Percentiles rank a stretch among this genome's conserved stretches.
phyloP scores from a whole-genome alignment of 2,797 vertebrate genomes.

The Parotocinclus haroldoi region DNA sequence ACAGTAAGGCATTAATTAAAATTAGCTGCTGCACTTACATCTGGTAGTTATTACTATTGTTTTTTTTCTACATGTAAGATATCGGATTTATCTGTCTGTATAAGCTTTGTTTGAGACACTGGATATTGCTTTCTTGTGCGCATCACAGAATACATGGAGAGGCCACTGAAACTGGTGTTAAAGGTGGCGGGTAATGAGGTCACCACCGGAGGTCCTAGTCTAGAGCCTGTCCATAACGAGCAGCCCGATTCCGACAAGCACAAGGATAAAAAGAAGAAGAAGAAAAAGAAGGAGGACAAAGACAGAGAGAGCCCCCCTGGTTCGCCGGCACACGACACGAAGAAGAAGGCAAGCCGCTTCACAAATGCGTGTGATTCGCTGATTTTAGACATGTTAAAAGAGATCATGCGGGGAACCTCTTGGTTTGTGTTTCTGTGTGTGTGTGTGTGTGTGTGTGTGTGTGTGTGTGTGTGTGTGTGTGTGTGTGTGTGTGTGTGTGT shows the following conservation, averaged over 20 bases:
- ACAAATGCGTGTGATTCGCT: neutral
- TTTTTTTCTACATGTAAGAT: no score
- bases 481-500: no score
- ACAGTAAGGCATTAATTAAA: no score
- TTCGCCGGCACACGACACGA: constrained; percentile 80
- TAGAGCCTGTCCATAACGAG: constrained; percentile 83
- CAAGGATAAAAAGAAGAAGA: constrained; percentile 95
- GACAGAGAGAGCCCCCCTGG: constrained; percentile 64
- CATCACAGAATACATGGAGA: constrained; percentile 81
- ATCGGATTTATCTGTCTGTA: no score
- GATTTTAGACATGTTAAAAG: no score
- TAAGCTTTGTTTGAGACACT: no score
- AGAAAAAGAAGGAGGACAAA: constrained; percentile 91
- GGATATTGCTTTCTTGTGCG: no score
- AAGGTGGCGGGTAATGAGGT: constrained; percentile 95
- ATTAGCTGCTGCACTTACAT: no score
- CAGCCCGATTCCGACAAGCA: constrained; percentile 85
- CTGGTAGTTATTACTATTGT: no score
- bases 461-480: no score
- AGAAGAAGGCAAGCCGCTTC: constrained; percentile 68
- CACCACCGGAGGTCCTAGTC: constrained; percentile 84
- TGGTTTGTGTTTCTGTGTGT: no score
- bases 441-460: constrained; percentile 4
- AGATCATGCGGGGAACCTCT: neutral
- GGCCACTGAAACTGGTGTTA: constrained; percentile 90